These are phyloP conservation scores for Xerus inauris DNA, from an alignment of 2,113 vertebrate genomes.

Conservation along the genomic window DNA sequence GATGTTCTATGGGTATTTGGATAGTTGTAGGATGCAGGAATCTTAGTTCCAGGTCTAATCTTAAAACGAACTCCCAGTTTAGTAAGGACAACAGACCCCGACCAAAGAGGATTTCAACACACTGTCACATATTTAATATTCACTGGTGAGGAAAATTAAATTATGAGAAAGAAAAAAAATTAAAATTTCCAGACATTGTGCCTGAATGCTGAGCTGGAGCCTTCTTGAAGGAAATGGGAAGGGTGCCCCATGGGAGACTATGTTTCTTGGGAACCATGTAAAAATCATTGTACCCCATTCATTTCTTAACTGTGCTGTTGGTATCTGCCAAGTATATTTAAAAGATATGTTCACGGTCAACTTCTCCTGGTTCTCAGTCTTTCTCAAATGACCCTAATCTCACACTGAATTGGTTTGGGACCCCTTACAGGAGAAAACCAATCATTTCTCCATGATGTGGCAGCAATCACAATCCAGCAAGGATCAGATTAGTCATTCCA, in stretches of 20 bases:
- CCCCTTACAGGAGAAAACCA: neutral
- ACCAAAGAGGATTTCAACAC: neutral
- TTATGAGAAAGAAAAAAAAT: neutral
- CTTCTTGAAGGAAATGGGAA: neutral
- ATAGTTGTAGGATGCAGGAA: neutral
- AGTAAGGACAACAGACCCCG: neutral
- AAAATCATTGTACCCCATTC: neutral
- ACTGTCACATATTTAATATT: accelerated
- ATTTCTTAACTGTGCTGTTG: slow-evolving; percentile 33
- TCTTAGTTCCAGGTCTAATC: neutral
- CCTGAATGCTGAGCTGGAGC: neutral
- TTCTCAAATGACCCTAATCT: slow-evolving; percentile 54
- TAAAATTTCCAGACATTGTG: neutral
- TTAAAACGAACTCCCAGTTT: neutral
- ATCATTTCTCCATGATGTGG: neutral
- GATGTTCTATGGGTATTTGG: neutral
- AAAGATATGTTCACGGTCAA: slow-evolving; percentile 20
- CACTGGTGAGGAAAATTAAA: neutral
- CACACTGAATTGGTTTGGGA: slow-evolving; percentile 53
- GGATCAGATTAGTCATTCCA: neutral
- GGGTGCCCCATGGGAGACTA: too few relatives aligned
- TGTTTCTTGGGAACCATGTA: slow-evolving; percentile 26
- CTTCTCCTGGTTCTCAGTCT: slow-evolving; percentile 3
- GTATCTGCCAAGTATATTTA: slow-evolving; percentile 23
- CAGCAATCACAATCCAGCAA: neutral